Conservation (phyloP, 2,113 vertebrate species). For the Anser cygnoides region DNA sequence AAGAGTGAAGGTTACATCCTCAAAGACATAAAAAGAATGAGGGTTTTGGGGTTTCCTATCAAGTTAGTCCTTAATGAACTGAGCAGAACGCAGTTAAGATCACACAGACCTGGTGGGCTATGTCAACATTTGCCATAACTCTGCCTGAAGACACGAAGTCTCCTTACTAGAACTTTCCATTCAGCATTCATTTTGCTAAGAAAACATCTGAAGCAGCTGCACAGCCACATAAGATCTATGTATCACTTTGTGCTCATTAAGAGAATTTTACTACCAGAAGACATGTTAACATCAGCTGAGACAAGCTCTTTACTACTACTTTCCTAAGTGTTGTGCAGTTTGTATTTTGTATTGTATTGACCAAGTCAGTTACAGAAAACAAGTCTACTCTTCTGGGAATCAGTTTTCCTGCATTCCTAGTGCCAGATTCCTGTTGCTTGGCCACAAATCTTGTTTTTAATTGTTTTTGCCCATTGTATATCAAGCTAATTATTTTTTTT, state of each 20-base stretch:
- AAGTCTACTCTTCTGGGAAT: background rate
- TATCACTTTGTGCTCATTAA: background rate
- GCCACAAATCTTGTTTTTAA: background rate
- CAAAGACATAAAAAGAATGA: background rate
- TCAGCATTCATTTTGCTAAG: background rate
- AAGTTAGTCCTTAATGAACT: background rate
- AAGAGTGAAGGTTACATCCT: background rate
- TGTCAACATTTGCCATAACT: background rate
- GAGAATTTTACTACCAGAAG: background rate
- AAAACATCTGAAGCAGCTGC: background rate
- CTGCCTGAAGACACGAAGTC: background rate
- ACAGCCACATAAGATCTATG: background rate
- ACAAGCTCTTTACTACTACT: background rate
- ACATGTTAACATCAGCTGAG: background rate
- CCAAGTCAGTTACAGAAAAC: background rate
- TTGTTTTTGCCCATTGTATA: background rate
- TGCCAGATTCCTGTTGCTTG: background rate
- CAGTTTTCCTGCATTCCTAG: background rate
- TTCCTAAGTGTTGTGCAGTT: background rate
- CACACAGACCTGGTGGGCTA: background rate
- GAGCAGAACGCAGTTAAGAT: background rate
- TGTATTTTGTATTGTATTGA: background rate
- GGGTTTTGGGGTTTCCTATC: too few species aligned
- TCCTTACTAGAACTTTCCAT: background rate
- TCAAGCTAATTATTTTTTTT: background rate